phyloP scores from a whole-genome alignment of 2,888 invertebrate genomes.

The Hermaeophaga mercurialis region DNA sequence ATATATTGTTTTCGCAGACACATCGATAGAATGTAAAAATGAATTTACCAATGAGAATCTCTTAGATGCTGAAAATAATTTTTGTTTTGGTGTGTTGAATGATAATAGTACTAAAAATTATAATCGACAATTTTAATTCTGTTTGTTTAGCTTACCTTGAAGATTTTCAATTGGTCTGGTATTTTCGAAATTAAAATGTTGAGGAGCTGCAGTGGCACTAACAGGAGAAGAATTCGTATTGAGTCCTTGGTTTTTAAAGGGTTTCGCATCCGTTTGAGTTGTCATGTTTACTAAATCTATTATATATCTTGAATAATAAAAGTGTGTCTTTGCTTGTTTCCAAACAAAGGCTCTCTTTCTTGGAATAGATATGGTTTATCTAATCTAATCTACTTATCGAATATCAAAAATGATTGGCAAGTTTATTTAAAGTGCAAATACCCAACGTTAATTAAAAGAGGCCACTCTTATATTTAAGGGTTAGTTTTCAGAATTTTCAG shows the following conservation, averaged over 20 bases:
- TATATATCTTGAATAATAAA: not conserved
- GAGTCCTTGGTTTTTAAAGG: not conserved
- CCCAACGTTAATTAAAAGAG: not conserved
- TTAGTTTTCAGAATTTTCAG: no score
- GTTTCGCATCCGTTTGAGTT: slow-evolving; percentile 7
- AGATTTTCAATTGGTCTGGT: not conserved
- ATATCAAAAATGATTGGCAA: not conserved
- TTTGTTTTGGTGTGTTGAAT: no score
- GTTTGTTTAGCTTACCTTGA: not conserved
- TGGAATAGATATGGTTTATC: slow-evolving; percentile 2
- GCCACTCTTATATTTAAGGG: no score
- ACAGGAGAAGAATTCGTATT: not conserved
- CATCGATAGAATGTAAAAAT: no score
- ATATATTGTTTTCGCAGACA: no score
- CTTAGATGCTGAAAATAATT: no score
- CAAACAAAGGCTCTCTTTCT: not conserved
- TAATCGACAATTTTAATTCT: not conserved
- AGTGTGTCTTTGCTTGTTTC: not conserved
- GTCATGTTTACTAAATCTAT: slow-evolving; percentile 1
- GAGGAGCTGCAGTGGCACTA: not conserved
- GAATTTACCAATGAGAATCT: no score
- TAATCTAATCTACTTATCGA: slow-evolving; percentile 6
- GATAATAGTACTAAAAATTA: not conserved
- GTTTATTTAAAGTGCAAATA: not conserved
- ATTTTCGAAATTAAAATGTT: not conserved